Conservation (phyloP, 2,797 vertebrate genomes). For the Acipenser oxyrinchus region DNA sequence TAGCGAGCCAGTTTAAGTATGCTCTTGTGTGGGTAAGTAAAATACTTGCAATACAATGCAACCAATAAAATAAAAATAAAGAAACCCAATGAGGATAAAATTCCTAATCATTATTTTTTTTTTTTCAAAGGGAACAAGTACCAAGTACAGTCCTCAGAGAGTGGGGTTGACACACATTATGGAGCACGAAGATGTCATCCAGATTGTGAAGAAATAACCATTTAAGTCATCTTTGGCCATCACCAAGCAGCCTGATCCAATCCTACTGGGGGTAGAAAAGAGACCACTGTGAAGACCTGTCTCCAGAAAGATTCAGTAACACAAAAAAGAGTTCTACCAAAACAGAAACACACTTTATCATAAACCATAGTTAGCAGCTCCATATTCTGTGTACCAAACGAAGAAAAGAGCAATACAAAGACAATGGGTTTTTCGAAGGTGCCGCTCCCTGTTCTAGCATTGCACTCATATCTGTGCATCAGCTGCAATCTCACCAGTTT, state of each 20-base stretch:
- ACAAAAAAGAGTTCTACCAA: background rate
- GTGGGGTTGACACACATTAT: conserved; percentile 90
- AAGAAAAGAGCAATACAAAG: conserved; percentile 10
- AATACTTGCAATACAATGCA: no score
- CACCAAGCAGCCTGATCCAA: no score
- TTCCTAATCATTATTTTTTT: conserved; percentile 8
- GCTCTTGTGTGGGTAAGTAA: conserved; percentile 93
- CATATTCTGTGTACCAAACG: conserved; percentile 47
- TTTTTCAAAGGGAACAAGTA: conserved; percentile 82
- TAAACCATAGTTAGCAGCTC: conserved; percentile 21
- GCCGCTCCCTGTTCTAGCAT: no score
- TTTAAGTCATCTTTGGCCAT: no score
- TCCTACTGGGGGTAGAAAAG: conserved; percentile 5
- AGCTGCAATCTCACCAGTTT: no score
- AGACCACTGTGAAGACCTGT: background rate
- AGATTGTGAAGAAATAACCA: conserved; percentile 89
- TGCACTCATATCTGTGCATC: no score
- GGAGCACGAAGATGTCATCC: conserved; percentile 98
- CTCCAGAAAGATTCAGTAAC: conserved; percentile 21
- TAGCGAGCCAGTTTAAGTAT: conserved; percentile 95
- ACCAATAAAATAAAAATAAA: no score
- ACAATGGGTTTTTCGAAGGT: no score
- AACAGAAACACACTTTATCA: no score
- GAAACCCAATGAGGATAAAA: no score
- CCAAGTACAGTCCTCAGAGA: conserved; percentile 95